phyloP scores from a whole-genome alignment of 2,888 invertebrate species.

The Thereva unica region DNA sequence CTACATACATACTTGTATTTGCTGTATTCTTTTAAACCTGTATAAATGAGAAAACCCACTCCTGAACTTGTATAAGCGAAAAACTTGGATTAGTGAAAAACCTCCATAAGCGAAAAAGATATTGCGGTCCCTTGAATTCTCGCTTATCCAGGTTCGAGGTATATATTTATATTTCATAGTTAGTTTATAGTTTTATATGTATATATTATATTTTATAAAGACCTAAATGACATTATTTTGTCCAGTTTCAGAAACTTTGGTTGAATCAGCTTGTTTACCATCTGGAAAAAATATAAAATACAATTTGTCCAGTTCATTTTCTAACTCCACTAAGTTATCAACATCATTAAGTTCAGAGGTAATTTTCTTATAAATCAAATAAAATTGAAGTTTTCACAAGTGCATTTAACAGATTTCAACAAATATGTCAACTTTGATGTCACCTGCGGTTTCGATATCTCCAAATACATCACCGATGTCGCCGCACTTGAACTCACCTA shows the following conservation, averaged over 20 bases:
- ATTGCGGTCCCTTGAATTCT: no score
- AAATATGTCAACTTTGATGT: slow-evolving; percentile 52
- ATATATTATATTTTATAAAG: no score
- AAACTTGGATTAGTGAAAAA: no score
- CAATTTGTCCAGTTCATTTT: slow-evolving; percentile 60
- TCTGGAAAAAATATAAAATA: slow-evolving; percentile 57
- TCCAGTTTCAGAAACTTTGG: slow-evolving; percentile 49
- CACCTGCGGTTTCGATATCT: slow-evolving; percentile 55
- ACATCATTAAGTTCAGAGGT: slow-evolving; percentile 58
- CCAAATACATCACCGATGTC: slow-evolving; percentile 46
- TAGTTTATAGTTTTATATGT: no score
- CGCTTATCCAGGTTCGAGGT: no score
- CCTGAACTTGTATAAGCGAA: no score
- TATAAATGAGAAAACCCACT: no score
- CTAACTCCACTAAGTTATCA: slow-evolving; percentile 60
- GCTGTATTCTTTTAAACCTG: no score
- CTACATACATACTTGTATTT: no score
- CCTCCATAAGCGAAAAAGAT: no score
- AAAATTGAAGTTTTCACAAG: slow-evolving; percentile 42
- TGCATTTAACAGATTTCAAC: slow-evolving; percentile 49
- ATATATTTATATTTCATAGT: no score
- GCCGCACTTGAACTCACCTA: slow-evolving; percentile 37
- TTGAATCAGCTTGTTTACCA: slow-evolving; percentile 52
- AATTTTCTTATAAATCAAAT: slow-evolving; percentile 12
- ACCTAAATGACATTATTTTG: slow-evolving; percentile 14